Conservation (phyloP, 2,113 vertebrate species). For the Mus pahari region DNA sequence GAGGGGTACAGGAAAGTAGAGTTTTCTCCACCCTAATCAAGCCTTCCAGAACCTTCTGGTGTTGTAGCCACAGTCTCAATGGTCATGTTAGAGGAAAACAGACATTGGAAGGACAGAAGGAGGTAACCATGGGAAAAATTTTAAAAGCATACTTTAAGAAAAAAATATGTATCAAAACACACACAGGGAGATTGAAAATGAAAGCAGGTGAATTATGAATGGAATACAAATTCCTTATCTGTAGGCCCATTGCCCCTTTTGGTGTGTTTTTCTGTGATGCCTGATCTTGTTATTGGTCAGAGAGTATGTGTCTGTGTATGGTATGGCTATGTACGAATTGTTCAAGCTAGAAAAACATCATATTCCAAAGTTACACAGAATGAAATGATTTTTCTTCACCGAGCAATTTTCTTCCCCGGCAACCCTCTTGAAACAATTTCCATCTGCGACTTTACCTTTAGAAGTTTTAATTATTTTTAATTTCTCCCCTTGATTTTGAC, state of each 20-base stretch:
- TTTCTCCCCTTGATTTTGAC: conserved; percentile 72
- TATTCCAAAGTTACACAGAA: neutral
- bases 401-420: neutral
- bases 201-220: neutral
- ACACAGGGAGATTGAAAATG: neutral
- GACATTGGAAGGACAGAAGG: neutral
- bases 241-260: neutral
- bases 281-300: neutral
- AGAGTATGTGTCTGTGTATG: neutral
- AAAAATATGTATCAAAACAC: neutral
- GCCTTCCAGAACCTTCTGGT: neutral
- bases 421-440: neutral
- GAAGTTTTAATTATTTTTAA: conserved; percentile 75
- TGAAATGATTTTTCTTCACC: conserved; percentile 50
- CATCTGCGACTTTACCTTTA: conserved; percentile 34
- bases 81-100: neutral
- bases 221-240: neutral
- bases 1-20: neutral
- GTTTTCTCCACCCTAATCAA: neutral
- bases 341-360: conserved; percentile 27
- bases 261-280: accelerated
- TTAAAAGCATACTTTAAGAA: neutral
- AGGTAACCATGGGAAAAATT: neutral
- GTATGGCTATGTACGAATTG: neutral
- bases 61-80: neutral